These are phyloP conservation scores for Babylonia areolata DNA, from an alignment of 1,140 invertebrate species.

Conservation along the genomic window DNA sequence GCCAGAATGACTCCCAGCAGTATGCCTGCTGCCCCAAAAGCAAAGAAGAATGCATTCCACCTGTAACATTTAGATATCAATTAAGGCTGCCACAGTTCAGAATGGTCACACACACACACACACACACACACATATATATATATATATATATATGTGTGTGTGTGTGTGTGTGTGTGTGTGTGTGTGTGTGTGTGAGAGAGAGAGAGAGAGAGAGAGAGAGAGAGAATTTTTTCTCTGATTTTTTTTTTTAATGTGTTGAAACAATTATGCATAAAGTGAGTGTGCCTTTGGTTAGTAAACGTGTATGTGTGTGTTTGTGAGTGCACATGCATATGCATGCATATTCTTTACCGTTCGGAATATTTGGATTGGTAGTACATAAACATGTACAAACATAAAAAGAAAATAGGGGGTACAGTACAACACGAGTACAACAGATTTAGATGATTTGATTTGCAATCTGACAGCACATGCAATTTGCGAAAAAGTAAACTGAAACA, in stretches of 20 bases:
- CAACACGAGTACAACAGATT: no score
- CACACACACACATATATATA: neutral
- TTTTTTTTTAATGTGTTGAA: no score
- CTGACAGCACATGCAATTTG: no score
- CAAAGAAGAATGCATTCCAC: slow-evolving; percentile 53
- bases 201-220: no score
- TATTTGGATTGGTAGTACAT: neutral
- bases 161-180: neutral
- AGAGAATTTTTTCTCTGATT: no score
- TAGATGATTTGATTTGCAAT: no score
- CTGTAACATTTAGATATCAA: slow-evolving; percentile 39
- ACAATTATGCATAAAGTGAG: no score
- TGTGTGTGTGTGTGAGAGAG: neutral
- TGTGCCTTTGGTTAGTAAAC: neutral
- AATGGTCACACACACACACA: neutral
- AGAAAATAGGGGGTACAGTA: neutral
- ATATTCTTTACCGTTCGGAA: neutral
- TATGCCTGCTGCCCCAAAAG: slow-evolving; percentile 45
- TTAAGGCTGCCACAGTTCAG: neutral
- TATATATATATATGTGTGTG: neutral
- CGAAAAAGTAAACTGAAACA: no score
- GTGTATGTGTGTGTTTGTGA: neutral
- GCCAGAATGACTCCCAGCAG: slow-evolving; percentile 52
- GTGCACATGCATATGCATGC: neutral
- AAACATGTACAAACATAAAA: neutral